These are phyloP conservation scores for Cariama cristata DNA, from an alignment of 2,113 vertebrate genomes.

Conservation along the genomic window DNA sequence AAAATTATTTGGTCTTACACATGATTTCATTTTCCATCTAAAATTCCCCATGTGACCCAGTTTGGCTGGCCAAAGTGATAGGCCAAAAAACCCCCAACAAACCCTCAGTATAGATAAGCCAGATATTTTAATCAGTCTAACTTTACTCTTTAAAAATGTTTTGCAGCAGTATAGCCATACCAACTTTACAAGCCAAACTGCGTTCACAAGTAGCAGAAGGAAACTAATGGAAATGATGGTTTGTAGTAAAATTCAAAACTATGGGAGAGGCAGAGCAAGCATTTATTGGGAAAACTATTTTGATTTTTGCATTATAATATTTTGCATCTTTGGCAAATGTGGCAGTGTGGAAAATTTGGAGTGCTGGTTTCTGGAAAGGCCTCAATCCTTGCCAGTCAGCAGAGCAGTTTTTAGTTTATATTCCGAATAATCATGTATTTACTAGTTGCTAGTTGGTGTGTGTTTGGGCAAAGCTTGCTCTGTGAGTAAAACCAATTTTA, in stretches of 20 bases:
- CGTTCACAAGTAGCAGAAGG: background rate
- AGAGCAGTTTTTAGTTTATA: background rate
- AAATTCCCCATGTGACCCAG: background rate
- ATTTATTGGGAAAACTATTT: background rate
- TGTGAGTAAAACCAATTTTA: background rate
- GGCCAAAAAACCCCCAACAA: background rate
- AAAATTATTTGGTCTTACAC: background rate
- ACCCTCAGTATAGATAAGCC: background rate
- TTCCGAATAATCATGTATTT: background rate
- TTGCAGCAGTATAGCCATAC: background rate
- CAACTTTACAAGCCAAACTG: background rate
- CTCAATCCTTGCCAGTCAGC: background rate
- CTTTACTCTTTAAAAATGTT: background rate
- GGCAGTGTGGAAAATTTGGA: background rate
- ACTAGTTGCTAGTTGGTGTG: background rate
- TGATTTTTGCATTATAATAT: background rate
- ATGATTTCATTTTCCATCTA: background rate
- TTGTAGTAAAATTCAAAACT: background rate
- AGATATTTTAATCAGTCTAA: background rate
- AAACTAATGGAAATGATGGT: background rate
- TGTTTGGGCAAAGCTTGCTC: background rate
- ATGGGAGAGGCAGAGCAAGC: background rate
- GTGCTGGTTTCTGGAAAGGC: background rate
- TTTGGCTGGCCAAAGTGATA: background rate
- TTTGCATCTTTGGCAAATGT: background rate